A percentile compares a stretch with the other conserved stretches of the same genome.
Evolutionary conservation across 2,797 vertebrate genomes (phyloP).

Genomic region (Catamblyrhynchus diadema): DNA sequence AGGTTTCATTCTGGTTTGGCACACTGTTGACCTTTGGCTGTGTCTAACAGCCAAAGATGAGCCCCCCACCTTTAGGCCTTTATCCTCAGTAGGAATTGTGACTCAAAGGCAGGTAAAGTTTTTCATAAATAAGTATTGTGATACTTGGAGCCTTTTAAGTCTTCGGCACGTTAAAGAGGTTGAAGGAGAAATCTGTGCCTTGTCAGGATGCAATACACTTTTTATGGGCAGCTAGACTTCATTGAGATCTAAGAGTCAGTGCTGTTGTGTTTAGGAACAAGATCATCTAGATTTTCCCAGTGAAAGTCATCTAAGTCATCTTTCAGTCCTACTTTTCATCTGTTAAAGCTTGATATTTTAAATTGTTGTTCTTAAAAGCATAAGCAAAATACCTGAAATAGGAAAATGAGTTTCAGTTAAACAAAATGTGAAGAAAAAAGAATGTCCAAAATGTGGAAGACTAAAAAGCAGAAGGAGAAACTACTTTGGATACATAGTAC

Average conservation of each 20-base stretch:
- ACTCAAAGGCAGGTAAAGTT: background rate
- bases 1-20: background rate
- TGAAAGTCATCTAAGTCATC: background rate
- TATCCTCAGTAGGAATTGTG: background rate
- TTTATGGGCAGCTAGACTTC: background rate
- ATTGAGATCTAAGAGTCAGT: background rate
- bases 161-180: background rate
- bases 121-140: background rate
- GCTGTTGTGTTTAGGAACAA: background rate
- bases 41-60: background rate
- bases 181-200: background rate
- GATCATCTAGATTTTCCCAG: background rate
- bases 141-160: background rate
- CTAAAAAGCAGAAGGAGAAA: background rate
- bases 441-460: background rate
- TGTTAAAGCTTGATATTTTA: background rate
- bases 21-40: background rate
- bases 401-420: background rate
- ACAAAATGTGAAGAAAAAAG: background rate
- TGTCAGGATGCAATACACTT: background rate
- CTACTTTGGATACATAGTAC: background rate
- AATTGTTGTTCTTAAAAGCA: background rate
- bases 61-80: background rate
- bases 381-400: background rate
- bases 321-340: background rate